Evolutionary conservation across 2,113 vertebrate species (phyloP).

Genomic region (Empidonax traillii): DNA sequence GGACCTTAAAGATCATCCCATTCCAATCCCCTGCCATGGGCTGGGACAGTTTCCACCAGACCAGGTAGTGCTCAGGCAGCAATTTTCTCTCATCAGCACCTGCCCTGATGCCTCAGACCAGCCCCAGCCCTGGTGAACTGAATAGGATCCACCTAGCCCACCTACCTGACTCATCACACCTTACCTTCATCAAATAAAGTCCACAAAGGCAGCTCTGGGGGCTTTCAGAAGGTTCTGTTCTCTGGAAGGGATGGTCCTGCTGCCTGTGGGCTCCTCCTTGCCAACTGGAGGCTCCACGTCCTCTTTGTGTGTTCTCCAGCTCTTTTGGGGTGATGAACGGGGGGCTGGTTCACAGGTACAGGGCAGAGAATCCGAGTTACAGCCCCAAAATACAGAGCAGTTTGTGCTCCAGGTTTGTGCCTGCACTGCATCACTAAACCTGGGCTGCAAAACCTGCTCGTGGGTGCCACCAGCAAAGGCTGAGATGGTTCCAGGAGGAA

Average conservation of each 20-base stretch:
- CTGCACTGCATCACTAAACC: neutral
- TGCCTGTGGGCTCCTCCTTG: rapidly evolving
- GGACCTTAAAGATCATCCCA: neutral
- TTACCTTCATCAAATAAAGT: no score
- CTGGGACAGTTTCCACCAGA: neutral
- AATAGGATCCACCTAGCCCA: no score
- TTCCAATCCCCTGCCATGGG: neutral
- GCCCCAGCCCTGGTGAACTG: no score
- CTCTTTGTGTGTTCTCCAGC: neutral
- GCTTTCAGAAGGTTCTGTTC: no score
- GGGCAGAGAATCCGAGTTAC: rapidly evolving
- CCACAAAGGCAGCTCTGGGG: no score
- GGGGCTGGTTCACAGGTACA: rapidly evolving
- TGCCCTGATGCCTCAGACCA: no score
- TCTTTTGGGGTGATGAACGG: rapidly evolving
- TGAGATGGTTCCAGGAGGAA: rapidly evolving
- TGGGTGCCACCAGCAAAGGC: neutral
- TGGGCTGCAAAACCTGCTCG: no score
- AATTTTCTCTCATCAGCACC: neutral
- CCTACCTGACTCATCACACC: no score
- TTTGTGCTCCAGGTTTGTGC: rapidly evolving
- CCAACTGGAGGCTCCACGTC: rapidly evolving
- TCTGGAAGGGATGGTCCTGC: rapidly evolving
- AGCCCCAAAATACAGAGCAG: rapidly evolving
- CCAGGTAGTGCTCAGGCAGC: neutral